Evolutionary conservation across 1,140 invertebrate species (phyloP).

Genomic region (Maniola jurtina): DNA sequence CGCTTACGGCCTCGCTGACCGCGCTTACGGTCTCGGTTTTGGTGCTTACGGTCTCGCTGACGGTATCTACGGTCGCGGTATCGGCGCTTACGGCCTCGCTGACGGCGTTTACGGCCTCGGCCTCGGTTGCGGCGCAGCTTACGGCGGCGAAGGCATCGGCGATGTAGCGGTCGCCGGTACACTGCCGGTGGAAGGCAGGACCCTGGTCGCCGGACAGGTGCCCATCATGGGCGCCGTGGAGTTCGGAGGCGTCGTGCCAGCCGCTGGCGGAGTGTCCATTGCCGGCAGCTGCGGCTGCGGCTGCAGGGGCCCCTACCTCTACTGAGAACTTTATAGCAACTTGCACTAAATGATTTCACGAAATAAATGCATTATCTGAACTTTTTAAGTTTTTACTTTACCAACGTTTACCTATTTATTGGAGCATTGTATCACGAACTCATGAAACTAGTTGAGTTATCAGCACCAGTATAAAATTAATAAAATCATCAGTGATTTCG

Average conservation of each 20-base stretch:
- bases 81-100: not conserved
- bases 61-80: not conserved
- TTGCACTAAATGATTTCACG: not conserved
- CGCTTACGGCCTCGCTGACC: too few species aligned
- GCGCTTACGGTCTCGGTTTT: not conserved
- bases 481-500: too few species aligned
- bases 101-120: not conserved
- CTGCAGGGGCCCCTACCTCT: not conserved
- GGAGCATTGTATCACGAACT: too few species aligned
- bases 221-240: not conserved
- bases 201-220: slow-evolving; percentile 3
- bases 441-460: too few species aligned
- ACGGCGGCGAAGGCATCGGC: slow-evolving; percentile 38
- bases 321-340: not conserved
- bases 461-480: too few species aligned
- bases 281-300: slow-evolving; percentile 31
- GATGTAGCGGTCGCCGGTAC: slow-evolving; percentile 37
- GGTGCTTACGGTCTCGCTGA: not conserved
- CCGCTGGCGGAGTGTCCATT: slow-evolving; percentile 35
- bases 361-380: not conserved
- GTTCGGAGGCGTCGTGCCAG: slow-evolving; percentile 33
- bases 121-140: too few species aligned
- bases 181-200: too few species aligned
- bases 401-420: too few species aligned
- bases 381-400: too few species aligned